phyloP scores from a whole-genome alignment of 1,140 invertebrate genomes.

The Drosophila kanapiae region DNA sequence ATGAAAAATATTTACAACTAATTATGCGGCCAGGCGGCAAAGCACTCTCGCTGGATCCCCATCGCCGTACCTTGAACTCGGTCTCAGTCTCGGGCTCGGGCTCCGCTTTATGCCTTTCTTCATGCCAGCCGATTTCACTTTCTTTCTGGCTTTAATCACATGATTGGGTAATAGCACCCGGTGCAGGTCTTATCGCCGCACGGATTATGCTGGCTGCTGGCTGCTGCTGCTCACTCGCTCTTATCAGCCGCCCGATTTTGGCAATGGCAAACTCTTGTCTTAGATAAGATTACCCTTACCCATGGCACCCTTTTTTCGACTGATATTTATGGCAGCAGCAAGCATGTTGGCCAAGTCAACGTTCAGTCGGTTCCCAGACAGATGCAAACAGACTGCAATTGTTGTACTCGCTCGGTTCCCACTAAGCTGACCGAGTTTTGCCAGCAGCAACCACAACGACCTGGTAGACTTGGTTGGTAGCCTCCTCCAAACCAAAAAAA shows the following conservation, averaged over 20 bases:
- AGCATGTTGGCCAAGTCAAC: slow-evolving; percentile 14
- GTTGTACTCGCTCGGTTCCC: slow-evolving; percentile 55
- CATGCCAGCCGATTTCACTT: slow-evolving; percentile 54
- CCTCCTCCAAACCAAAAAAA: slow-evolving; percentile 21
- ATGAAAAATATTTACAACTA: slow-evolving; percentile 57
- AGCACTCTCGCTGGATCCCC: slow-evolving; percentile 39
- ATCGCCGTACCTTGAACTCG: slow-evolving; percentile 65
- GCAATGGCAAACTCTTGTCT: slow-evolving; percentile 20
- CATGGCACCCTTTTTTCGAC: slow-evolving; percentile 22
- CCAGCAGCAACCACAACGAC: slow-evolving; percentile 29
- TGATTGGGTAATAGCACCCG: slow-evolving; percentile 66
- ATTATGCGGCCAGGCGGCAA: slow-evolving; percentile 52
- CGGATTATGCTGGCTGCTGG: slow-evolving; percentile 44
- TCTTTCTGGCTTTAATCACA: slow-evolving; percentile 67
- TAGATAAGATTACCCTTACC: slow-evolving; percentile 39
- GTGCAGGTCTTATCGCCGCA: slow-evolving; percentile 41
- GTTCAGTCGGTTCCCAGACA: slow-evolving; percentile 14
- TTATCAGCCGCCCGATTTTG: slow-evolving; percentile 44
- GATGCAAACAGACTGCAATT: slow-evolving; percentile 47
- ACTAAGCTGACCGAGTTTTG: slow-evolving; percentile 51
- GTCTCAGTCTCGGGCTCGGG: slow-evolving; percentile 24
- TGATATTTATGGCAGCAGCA: slow-evolving; percentile 21
- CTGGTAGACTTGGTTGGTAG: background rate
- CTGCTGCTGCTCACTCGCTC: slow-evolving; percentile 1
- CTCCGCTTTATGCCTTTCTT: slow-evolving; percentile 32